Base-by-base conservation (phyloP, 2,888 invertebrate species). In the Hecatera dysodea region DNA sequence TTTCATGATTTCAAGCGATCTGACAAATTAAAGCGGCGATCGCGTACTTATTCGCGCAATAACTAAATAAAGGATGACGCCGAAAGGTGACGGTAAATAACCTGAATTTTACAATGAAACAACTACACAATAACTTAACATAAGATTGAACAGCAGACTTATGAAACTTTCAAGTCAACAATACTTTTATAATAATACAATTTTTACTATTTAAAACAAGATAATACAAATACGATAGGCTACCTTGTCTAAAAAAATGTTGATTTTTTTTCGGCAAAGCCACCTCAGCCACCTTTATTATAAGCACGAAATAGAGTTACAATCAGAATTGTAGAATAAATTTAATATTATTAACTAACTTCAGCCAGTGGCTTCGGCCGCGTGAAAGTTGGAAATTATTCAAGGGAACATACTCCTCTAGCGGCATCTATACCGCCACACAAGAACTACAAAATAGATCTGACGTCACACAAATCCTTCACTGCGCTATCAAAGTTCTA, bases 221-320 rank as follows among this genome's bases (percentile, higher is more conserved):
- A 42, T 29, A 22, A 29, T 42, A 56, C 48, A 50, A 39, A 39
- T 39, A 39, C 68, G 9, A 27, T 48, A 67, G 24, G 3, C 19
- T 48, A 15, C 19, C 19, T 29, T 19, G 24, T 19, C 19, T 29
- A 22, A 42, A 8, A 42, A 17, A n/a, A 3, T 33, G 3, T 33
- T 33, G 3, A 5, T 33, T 33, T 22, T 46, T 22, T n/a, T 11
- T 6, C 12, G 6, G 17, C 27, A 3, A 27, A 36, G 2, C 36
- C 1, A 22, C 22, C 17, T 15, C 6, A 19, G n/a, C 8, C n/a
- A n/a, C 46, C 44, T 5, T n/a, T 22, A 22, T 22, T 4, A 48
- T 22, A 48, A 48, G 12, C 22, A 22, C 11, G 48, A 12, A 22
- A 12, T 22, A 22, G 12, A 22, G 22, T 22, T 48, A 48, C 11